Evolutionary conservation across 1,140 invertebrate genomes (phyloP), one percentile per base, ranked within the genome.

Genomic region (Drosophila pruinosa): DNA sequence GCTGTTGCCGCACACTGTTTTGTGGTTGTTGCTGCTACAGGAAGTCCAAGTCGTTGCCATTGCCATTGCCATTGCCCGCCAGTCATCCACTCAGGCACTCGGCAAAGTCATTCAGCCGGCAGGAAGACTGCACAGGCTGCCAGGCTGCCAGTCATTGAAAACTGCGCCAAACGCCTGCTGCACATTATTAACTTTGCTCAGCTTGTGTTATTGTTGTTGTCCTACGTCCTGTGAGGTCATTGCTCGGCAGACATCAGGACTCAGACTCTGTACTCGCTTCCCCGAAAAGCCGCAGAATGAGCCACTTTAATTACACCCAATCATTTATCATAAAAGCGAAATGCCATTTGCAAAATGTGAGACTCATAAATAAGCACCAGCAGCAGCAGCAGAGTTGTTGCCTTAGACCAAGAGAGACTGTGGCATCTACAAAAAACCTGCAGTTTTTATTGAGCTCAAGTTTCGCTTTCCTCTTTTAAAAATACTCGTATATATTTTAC

Each of bases 161-260:
- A 45, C 45, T 38, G 38, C 50, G 41, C 38, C 41, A 70, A 56
- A 15, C 70, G 62, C 63, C 57, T 73, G 70, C 71, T 77, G 74
- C 74, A 72, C 73, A 76, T 76, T 75, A 75, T 75, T 76, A 76
- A 76, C 73, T 75, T 72, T 65, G 41, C 19, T 56, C 43, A n/a
- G 17, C 24, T 45, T 3, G 3, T 45, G 17, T 10, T 56, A 24
- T 53, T 61, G 22, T 45, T 67, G 28, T 31, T 61, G 24, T 41
- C 54, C 15, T n/a, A 21, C 58, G 58, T 62, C 58, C 59, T 53
- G 59, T 36, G 56, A 67, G 59, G 59, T 75, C 68, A 64, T 43
- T 70, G 43, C 19, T 57, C 65, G 36, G 28, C 62, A 38, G 21
- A 36, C 10, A 14, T 12, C 52, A 69, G 57, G 57, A 62, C 34